Conservation (phyloP, 2,888 invertebrate species). For the Coleophora deauratella region DNA sequence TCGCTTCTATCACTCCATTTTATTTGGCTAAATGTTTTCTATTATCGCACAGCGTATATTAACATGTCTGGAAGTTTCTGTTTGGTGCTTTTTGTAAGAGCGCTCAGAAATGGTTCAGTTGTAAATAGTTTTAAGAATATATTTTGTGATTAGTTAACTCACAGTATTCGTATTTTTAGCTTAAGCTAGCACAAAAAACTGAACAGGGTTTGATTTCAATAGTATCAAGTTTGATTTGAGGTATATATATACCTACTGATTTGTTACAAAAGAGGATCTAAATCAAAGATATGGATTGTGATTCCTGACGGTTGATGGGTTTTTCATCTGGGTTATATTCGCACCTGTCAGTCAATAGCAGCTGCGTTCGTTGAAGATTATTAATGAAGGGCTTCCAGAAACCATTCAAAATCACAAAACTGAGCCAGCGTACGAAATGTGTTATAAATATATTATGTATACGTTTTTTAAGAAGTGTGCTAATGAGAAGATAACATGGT, state of each 20-base stretch:
- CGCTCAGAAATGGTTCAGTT: too few relatives aligned
- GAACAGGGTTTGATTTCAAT: too few relatives aligned
- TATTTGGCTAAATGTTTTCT: constrained; percentile 19
- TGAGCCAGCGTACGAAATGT: not conserved
- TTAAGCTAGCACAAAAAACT: too few relatives aligned
- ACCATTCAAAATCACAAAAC: not conserved
- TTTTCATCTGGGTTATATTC: constrained; percentile 7
- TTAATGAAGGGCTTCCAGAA: constrained; percentile 6
- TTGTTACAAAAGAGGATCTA: not conserved
- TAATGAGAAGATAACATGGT: too few relatives aligned
- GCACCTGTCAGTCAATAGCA: constrained; percentile 14
- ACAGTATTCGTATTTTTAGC: constrained; percentile 5
- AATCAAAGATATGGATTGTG: not conserved
- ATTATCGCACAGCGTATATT: constrained; percentile 22
- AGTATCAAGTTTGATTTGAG: too few relatives aligned
- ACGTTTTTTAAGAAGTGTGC: too few relatives aligned
- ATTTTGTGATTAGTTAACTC: too few relatives aligned
- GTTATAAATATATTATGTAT: too few relatives aligned
- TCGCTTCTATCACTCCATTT: constrained; percentile 23
- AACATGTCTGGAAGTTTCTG: constrained; percentile 26
- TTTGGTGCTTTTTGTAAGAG: too few relatives aligned
- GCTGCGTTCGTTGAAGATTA: constrained; percentile 7
- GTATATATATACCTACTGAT: too few relatives aligned
- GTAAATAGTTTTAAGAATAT: too few relatives aligned
- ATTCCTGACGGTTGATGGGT: not conserved